Percentiles rank a stretch among this genome's conserved stretches.
Evolutionary conservation across 1,140 invertebrate genomes (phyloP).

Genomic region (Forficula auricularia): DNA sequence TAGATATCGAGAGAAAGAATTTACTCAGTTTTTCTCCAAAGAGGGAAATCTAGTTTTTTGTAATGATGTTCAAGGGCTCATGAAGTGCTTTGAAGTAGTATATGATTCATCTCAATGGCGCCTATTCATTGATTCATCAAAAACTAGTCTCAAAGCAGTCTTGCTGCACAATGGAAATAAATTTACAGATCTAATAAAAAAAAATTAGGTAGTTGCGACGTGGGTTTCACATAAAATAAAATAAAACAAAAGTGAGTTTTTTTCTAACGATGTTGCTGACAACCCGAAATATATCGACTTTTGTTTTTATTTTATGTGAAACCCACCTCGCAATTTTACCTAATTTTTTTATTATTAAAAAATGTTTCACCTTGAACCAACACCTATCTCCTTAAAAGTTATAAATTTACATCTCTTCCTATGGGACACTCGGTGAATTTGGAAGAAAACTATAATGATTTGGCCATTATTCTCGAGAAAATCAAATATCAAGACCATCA

Average conservation of each 20-base stretch:
- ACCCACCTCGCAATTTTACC: too few relatives aligned
- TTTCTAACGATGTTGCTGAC: slow-evolving; percentile 2
- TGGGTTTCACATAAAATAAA: neutral
- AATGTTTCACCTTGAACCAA: too few relatives aligned
- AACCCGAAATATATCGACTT: too few relatives aligned
- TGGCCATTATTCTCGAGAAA: too few relatives aligned
- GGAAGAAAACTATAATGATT: too few relatives aligned
- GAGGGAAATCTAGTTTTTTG: slow-evolving; percentile 10
- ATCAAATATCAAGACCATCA: too few relatives aligned
- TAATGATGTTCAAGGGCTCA: slow-evolving; percentile 10
- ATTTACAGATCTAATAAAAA: neutral
- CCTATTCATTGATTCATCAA: neutral
- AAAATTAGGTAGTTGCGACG: neutral
- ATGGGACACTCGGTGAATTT: too few relatives aligned
- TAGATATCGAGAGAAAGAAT: slow-evolving; percentile 9
- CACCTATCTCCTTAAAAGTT: too few relatives aligned
- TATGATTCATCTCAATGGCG: neutral
- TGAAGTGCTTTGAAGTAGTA: slow-evolving; percentile 17
- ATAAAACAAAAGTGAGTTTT: neutral
- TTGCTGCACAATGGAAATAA: neutral
- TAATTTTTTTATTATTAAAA: too few relatives aligned
- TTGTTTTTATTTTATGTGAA: too few relatives aligned
- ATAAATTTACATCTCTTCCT: too few relatives aligned
- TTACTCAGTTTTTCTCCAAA: slow-evolving; percentile 8
- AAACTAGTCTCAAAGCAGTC: neutral